These are phyloP conservation scores for Pedionomus torquatus DNA, from an alignment of 2,113 vertebrate genomes.

Conservation along the genomic window DNA sequence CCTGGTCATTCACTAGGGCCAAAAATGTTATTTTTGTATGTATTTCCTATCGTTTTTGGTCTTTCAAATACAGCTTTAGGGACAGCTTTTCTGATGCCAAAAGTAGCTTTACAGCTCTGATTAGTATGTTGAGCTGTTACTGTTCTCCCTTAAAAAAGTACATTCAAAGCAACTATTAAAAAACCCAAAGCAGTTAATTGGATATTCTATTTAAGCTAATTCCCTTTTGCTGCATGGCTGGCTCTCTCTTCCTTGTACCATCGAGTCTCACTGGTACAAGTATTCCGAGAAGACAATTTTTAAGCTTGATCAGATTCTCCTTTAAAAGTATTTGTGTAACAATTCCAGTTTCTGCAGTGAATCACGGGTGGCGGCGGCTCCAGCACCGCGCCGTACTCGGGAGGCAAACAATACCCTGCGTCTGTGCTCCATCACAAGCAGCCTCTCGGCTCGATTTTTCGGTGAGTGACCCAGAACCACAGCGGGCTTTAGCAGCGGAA, in stretches of 20 bases:
- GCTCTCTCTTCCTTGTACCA: not conserved
- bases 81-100: not conserved
- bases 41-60: not conserved
- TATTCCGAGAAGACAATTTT: slow-evolving; percentile 12
- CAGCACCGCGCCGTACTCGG: rapidly evolving
- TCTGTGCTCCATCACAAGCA: not conserved
- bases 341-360: not conserved
- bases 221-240: not conserved
- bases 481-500: not conserved
- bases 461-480: slow-evolving; percentile 1
- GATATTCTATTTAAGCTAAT: slow-evolving; percentile 18
- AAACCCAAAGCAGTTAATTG: not conserved
- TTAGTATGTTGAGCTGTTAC: not conserved
- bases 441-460: not conserved
- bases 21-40: not conserved
- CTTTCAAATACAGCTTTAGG: not conserved
- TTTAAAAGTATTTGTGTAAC: slow-evolving; percentile 10
- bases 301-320: slow-evolving; percentile 12
- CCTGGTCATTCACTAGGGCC: not conserved
- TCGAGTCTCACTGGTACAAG: not conserved
- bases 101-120: not conserved
- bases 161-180: not conserved
- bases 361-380: not conserved
- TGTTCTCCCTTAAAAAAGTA: not conserved
- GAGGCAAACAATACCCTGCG: not conserved